These are phyloP conservation scores for Nansenia antarctica DNA, from an alignment of 2,113 vertebrate species.

Conservation along the genomic window DNA sequence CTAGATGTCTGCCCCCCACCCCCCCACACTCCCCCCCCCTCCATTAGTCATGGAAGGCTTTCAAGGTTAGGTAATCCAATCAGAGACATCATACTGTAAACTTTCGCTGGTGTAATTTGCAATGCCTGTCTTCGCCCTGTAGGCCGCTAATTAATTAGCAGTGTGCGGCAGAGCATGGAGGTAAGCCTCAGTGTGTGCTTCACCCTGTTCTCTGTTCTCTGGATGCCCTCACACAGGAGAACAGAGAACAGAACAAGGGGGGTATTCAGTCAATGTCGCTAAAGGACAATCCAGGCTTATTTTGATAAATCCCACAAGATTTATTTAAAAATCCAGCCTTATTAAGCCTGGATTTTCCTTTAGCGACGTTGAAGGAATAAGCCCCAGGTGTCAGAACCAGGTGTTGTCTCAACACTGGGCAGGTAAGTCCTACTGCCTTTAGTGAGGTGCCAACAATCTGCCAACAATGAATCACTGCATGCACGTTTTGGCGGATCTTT, in stretches of 20 bases:
- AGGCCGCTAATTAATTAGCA: conserved; percentile 27
- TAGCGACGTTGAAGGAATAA: too few relatives aligned
- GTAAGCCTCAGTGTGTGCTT: not conserved
- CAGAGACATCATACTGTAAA: conserved; percentile 19
- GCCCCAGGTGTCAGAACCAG: not conserved
- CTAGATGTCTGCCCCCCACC: not conserved
- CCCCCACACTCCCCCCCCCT: not conserved
- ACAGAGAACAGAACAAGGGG: too few relatives aligned
- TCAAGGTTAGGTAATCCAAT: conserved; percentile 10
- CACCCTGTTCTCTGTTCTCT: not conserved
- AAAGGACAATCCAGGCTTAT: too few relatives aligned
- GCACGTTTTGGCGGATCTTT: too few relatives aligned
- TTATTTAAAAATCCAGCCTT: too few relatives aligned
- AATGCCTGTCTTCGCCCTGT: conserved; percentile 3
- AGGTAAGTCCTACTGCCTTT: not conserved
- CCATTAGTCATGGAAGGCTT: conserved; percentile 7
- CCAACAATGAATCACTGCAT: not conserved
- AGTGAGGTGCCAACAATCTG: not conserved
- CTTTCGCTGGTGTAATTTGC: conserved; percentile 15
- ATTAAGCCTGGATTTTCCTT: too few relatives aligned
- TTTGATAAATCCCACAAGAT: too few relatives aligned
- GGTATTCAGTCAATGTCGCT: too few relatives aligned
- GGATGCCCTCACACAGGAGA: too few relatives aligned
- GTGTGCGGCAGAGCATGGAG: conserved; percentile 8
- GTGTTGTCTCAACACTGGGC: not conserved